Percentiles rank a stretch among this genome's conserved stretches.
Evolutionary conservation across 2,113 vertebrate genomes (phyloP).

Genomic region (Hyla sarda): DNA sequence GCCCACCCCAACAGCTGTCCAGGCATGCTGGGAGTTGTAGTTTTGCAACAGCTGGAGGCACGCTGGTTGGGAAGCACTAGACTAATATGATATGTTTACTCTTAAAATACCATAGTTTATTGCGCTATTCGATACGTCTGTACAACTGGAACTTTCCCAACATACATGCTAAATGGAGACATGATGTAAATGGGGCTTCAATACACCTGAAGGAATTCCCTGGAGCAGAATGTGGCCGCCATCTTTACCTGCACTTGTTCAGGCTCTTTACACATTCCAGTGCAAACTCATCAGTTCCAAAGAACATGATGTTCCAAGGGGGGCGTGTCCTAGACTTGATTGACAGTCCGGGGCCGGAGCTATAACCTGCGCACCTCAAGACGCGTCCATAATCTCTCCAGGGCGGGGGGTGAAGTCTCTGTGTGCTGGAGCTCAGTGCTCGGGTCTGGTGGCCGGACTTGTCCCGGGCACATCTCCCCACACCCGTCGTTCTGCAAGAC

Average conservation of each 20-base stretch:
- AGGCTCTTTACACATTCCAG: conserved; percentile 79
- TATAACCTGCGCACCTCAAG: neutral
- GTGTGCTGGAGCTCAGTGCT: neutral
- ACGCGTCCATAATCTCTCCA: neutral
- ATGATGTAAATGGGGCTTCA: too few relatives aligned
- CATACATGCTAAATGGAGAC: too few relatives aligned
- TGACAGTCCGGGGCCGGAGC: neutral
- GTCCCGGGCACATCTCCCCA: too few relatives aligned
- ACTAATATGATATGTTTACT: too few relatives aligned
- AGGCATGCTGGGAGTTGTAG: too few relatives aligned
- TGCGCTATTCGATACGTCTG: too few relatives aligned
- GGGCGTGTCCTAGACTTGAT: conserved; percentile 61
- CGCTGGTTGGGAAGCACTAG: too few relatives aligned
- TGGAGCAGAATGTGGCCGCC: neutral
- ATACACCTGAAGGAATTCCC: too few relatives aligned
- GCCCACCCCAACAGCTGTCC: too few relatives aligned
- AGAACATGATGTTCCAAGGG: conserved; percentile 88
- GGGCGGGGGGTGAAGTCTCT: neutral
- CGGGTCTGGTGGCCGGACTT: neutral
- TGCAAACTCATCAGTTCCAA: conserved; percentile 88
- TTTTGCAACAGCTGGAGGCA: too few relatives aligned
- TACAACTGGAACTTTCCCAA: too few relatives aligned
- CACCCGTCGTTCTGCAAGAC: neutral
- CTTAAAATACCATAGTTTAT: too few relatives aligned
- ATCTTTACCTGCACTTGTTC: conserved; percentile 75